These are phyloP conservation scores for Caenorhabditis remanei DNA, from an alignment of 1,140 invertebrate species.

Conservation along the genomic window DNA sequence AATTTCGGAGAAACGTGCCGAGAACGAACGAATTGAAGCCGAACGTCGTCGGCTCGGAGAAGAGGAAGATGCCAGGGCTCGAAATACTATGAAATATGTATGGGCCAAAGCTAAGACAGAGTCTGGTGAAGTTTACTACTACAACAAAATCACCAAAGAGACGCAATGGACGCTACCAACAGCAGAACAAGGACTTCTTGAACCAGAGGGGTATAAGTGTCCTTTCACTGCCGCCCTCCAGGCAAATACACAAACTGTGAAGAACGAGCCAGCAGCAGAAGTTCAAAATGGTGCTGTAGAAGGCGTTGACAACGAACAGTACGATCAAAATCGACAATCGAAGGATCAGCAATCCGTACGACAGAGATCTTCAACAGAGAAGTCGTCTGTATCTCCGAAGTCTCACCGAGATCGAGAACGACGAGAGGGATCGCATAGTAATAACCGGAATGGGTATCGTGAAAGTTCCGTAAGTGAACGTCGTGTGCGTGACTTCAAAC, in stretches of 20 bases:
- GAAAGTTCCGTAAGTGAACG: neutral
- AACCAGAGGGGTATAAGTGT: neutral
- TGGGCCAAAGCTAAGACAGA: neutral
- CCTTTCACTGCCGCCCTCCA: neutral
- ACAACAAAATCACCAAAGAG: slow-evolving; percentile 50
- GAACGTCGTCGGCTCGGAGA: neutral
- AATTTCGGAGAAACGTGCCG: neutral
- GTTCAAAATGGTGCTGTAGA: neutral
- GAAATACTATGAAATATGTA: slow-evolving; percentile 4
- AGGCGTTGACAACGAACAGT: neutral
- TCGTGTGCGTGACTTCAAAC: slow-evolving; percentile 31
- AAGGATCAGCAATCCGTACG: too few species aligned
- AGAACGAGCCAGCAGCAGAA: neutral
- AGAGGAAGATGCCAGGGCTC: neutral
- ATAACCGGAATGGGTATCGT: neutral
- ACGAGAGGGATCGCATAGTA: neutral
- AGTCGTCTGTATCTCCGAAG: neutral
- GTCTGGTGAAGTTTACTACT: slow-evolving; percentile 32
- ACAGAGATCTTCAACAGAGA: neutral
- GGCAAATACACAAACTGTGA: neutral
- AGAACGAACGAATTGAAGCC: neutral
- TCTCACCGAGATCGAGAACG: neutral
- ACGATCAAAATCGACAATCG: neutral
- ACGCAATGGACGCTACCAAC: slow-evolving; percentile 33
- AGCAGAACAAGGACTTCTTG: slow-evolving; percentile 16